Base-by-base conservation (phyloP, 1,140 invertebrate genomes). In the Saccostrea cuccullata region DNA sequence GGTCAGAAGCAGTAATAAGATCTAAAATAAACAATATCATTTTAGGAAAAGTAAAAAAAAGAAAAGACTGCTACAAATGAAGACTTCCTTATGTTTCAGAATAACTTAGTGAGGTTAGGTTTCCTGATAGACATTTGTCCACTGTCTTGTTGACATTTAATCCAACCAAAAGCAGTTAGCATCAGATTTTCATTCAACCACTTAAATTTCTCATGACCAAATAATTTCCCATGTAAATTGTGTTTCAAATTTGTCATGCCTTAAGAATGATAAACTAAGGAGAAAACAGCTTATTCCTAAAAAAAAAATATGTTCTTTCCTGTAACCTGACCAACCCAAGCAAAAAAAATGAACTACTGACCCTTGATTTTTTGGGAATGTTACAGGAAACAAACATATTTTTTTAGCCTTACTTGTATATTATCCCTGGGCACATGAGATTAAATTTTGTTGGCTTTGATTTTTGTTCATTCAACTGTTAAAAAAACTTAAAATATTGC, bases 1-100 rank as follows among this genome's bases (percentile, higher is more conserved):
- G 84, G 47, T 64, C 84, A 40, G 84, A 85, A 40, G 84, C 84
- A 15, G 56, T 85, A 36, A 85, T 85, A 36, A 60, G 84, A 36
- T 58, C 84, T 20, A 85, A 85, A 85, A 85, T 85, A 13, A 85
- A 85, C 26, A 64, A 67, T 20, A 67, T 67, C 2, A 40, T 85
- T 30, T 60, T 85, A 20, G 84, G 84, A 36, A 85, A 85, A 85
- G 36, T 60, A 0, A 30, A 85, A 85, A 40, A 64, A 23, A 30
- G 11, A 56, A 23, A n/a, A 84, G 17, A 84, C 23, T 84, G 4
- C 1, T 58, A 60, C 58, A 60, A 60, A 60, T 60, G 58, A 60
- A 60, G 58, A 13, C 58, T 60, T 60, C 58, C 6, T 60, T 60
- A 60, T 8, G 58, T 58, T 58, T 58, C 9, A 58, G 58, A 60